phyloP scores from a whole-genome alignment of 2,888 invertebrate genomes.

The Amiota mariae region DNA sequence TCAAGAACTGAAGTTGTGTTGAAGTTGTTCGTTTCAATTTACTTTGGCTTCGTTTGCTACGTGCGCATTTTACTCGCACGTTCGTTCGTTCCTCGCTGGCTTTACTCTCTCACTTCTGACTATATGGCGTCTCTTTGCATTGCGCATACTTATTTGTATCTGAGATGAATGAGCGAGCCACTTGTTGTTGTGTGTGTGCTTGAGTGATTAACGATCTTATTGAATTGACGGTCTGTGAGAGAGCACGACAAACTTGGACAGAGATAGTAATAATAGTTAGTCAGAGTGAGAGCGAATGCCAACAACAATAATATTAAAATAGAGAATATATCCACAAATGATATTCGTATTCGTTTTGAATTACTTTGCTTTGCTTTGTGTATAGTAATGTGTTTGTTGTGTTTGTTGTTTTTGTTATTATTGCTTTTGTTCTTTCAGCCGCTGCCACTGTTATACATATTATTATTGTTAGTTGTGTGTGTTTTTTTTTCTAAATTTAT shows the following conservation, averaged over 20 bases:
- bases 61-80: background rate
- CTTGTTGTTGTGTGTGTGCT: conserved; percentile 13
- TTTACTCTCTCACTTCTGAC: background rate
- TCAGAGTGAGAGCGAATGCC: background rate
- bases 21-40: conserved; percentile 63
- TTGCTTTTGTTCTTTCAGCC: conserved; percentile 10
- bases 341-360: conserved; percentile 10
- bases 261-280: too few relatives aligned
- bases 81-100: background rate
- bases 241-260: too few relatives aligned
- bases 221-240: too few relatives aligned
- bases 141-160: background rate
- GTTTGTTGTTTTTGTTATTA: conserved; percentile 54
- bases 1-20: conserved; percentile 68
- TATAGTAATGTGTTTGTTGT: conserved; percentile 34
- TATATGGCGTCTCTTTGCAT: background rate
- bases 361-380: conserved; percentile 4
- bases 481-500: conserved; percentile 12
- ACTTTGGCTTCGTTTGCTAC: background rate
- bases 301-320: background rate
- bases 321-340: conserved; percentile 6
- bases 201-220: too few relatives aligned
- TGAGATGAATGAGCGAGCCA: conserved; percentile 4
- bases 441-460: too few relatives aligned
- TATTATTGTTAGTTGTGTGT: background rate